Evolutionary conservation across 1,140 invertebrate species (phyloP).

Genomic region (Laupala kohalensis): DNA sequence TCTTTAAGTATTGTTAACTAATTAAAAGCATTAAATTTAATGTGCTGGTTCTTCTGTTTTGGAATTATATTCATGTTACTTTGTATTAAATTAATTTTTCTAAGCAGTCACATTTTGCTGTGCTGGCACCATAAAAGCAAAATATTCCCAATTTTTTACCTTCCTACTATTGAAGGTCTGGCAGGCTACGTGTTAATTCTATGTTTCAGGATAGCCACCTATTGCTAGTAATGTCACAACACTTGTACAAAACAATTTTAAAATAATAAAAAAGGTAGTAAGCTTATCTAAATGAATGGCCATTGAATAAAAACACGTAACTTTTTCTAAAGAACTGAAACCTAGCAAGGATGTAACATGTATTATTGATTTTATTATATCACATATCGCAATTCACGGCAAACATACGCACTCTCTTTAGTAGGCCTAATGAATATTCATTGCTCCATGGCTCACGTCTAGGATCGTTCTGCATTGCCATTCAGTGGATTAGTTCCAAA

Average conservation of each 20-base stretch:
- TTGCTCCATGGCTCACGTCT: not conserved
- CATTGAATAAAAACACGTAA: not conserved
- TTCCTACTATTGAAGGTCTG: not conserved
- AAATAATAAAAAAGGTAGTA: not conserved
- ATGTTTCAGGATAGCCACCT: not conserved
- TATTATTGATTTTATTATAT: not conserved
- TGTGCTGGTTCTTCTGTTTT: not conserved
- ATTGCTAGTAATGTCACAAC: not conserved
- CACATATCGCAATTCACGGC: not conserved
- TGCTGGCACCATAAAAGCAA: not conserved
- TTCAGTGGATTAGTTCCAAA: not conserved
- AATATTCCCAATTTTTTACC: not conserved
- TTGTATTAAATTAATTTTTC: not conserved
- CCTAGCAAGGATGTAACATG: not conserved
- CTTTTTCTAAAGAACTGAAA: not conserved
- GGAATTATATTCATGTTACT: not conserved
- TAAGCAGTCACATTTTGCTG: not conserved
- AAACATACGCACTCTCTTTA: not conserved
- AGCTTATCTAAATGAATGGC: not conserved
- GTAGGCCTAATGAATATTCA: not conserved
- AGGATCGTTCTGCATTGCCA: not conserved
- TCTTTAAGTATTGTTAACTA: not conserved
- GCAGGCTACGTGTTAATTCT: not conserved
- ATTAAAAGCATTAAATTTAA: not conserved
- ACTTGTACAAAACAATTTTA: not conserved